Percentiles rank a stretch among this genome's conserved stretches.
These are phyloP conservation scores for Pseudonaja textilis DNA, from an alignment of 2,113 vertebrate genomes.

Conservation along the genomic window DNA sequence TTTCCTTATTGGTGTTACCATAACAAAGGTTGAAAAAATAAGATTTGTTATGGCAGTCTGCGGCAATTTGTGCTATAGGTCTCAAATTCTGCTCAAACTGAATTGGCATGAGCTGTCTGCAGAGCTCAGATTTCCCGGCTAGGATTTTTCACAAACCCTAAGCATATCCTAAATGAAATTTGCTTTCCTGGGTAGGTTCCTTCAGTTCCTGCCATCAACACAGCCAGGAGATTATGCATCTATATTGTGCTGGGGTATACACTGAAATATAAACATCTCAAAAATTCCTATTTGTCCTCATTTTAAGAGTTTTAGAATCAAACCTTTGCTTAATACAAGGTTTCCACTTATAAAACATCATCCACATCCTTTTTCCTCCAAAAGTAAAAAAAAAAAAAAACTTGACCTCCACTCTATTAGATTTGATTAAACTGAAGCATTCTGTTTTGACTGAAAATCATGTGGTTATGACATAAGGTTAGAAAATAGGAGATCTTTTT, in stretches of 20 bases:
- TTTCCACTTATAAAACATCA: not conserved
- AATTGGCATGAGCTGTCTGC: not conserved
- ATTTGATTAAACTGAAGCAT: not conserved
- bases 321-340: not conserved
- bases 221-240: not conserved
- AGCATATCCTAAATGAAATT: not conserved
- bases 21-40: not conserved
- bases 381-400: not conserved
- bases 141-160: not conserved
- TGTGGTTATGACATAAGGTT: not conserved
- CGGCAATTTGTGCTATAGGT: too few species aligned
- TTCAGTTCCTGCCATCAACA: not conserved
- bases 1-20: not conserved
- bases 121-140: not conserved
- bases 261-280: not conserved
- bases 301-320: not conserved
- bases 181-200: not conserved
- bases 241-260: not conserved
- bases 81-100: too few species aligned
- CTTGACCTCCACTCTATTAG: not conserved
- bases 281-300: not conserved
- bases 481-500: not conserved
- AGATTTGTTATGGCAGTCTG: too few species aligned
- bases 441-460: not conserved
- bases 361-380: not conserved